Evolutionary conservation across 2,797 vertebrate genomes (phyloP), one percentile per base, ranked within the genome.

Genomic region (Lutra lutra): DNA sequence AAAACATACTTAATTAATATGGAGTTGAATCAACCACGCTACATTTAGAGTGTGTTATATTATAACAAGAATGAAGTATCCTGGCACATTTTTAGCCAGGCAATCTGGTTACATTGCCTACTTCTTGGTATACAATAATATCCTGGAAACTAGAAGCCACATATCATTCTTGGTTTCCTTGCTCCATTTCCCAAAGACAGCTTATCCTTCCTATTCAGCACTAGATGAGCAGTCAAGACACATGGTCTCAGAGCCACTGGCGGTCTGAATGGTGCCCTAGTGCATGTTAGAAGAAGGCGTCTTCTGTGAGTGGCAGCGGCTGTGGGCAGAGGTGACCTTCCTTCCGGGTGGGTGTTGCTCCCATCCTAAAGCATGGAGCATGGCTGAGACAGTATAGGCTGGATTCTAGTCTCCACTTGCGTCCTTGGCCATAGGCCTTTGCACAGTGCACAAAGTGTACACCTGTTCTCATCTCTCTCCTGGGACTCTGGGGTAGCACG

Each of bases 101-200:
- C 15, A 77, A 56, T 68, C 66, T 85, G 88, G 62, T 84, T 38
- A 27, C 48, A 15, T 51, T 77, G 40, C 46, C 58, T 83, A 85
- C 77, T 90, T 68, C 54, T 92, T 62, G 27, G 43, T 14, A 7
- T 21, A 27, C n/a, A 51, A 40, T 73, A 40, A 85, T 54, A 83
- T 32, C 70, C 35, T 7, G 51, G 29, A 70, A 35, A 43, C 23
- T 79, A 35, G 68, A 83, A 93, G 77, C 20, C 68, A 77, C 18
- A n/a, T 48, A 82, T n/a, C 43, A 80, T 73, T 64, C 60, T 89
- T 62, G 73, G 18, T 62, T 97, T 90, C n/a, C 9, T 85, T 93
- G 93, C 32, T 56, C 10, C 17, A 5, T 56, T n/a, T 64, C 86
- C 43, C 35, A 84, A 91, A 89, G 82, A 70, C 80, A 91, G 70